Conservation (phyloP, 1,140 invertebrate genomes). For the Pectinophora gossypiella region DNA sequence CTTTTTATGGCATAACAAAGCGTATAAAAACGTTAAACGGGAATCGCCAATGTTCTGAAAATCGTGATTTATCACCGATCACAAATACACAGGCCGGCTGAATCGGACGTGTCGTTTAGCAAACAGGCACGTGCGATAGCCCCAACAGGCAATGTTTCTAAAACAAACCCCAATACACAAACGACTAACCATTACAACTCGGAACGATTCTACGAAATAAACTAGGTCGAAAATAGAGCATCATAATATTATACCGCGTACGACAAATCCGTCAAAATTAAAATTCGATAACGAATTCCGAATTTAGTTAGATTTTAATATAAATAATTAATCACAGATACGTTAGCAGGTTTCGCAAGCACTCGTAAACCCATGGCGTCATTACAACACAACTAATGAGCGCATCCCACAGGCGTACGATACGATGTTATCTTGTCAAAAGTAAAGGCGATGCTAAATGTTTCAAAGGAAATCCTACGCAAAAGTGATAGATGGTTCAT, state of each 20-base stretch:
- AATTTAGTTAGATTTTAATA: background rate
- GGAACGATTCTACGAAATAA: constrained; percentile 22
- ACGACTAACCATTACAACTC: constrained; percentile 27
- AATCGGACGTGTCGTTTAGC: constrained; percentile 36
- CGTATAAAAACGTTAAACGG: no score
- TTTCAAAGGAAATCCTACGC: constrained; percentile 19
- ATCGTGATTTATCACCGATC: constrained; percentile 21
- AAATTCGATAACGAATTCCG: background rate
- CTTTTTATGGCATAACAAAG: no score
- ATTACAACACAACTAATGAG: constrained; percentile 9
- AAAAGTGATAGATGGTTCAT: constrained; percentile 15
- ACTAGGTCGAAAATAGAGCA: constrained; percentile 20
- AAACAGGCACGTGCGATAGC: constrained; percentile 38
- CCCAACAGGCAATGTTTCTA: constrained; percentile 44
- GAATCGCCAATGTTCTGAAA: constrained; percentile 3
- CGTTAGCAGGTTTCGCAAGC: background rate
- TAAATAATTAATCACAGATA: no score
- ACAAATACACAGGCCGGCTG: constrained; percentile 12
- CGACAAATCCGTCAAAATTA: no score
- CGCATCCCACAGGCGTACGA: constrained; percentile 20
- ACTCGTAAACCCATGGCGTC: background rate
- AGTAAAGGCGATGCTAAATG: constrained; percentile 12
- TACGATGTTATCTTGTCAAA: constrained; percentile 14
- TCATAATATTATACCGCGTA: background rate
- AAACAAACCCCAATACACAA: constrained; percentile 47